These are phyloP conservation scores for Natrix natrix DNA, from an alignment of 2,797 vertebrate species.

Conservation along the genomic window DNA sequence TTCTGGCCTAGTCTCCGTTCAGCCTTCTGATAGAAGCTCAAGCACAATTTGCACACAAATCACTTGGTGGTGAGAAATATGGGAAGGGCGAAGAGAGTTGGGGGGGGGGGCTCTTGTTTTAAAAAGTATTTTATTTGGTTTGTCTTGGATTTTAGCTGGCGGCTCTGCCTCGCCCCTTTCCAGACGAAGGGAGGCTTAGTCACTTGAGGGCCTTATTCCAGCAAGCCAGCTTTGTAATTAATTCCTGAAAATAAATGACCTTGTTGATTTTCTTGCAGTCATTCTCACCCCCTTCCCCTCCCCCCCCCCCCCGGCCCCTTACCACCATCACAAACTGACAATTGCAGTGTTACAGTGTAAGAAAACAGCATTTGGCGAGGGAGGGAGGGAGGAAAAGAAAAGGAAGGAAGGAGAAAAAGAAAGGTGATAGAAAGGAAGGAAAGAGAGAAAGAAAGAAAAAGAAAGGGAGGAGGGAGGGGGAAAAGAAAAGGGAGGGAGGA, in stretches of 20 bases:
- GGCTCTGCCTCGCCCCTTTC: conserved; percentile 35
- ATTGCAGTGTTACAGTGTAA: background rate
- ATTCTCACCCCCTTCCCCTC: background rate
- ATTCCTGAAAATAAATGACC: conserved; percentile 27
- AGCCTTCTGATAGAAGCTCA: conserved; percentile 52
- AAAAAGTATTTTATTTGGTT: background rate
- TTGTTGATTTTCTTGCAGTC: conserved; percentile 17
- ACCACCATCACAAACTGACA: background rate
- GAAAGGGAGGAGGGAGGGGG: accelerated
- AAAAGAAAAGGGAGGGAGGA: accelerated
- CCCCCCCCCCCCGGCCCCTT: accelerated
- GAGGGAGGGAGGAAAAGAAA: no score
- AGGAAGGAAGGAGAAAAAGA: no score
- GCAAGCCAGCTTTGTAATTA: conserved; percentile 44
- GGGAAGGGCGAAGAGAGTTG: conserved; percentile 9
- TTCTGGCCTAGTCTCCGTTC: background rate
- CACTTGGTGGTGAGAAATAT: conserved; percentile 59
- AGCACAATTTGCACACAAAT: conserved; percentile 58
- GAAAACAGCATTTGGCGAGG: background rate
- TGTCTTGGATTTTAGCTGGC: conserved; percentile 49
- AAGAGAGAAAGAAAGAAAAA: no score
- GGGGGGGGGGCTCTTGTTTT: background rate
- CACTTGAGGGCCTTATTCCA: conserved; percentile 14
- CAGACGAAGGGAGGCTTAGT: conserved; percentile 49
- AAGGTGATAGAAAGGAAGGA: no score